These are phyloP conservation scores for Cheilosia variabilis DNA, from an alignment of 2,888 invertebrate genomes.

Conservation along the genomic window DNA sequence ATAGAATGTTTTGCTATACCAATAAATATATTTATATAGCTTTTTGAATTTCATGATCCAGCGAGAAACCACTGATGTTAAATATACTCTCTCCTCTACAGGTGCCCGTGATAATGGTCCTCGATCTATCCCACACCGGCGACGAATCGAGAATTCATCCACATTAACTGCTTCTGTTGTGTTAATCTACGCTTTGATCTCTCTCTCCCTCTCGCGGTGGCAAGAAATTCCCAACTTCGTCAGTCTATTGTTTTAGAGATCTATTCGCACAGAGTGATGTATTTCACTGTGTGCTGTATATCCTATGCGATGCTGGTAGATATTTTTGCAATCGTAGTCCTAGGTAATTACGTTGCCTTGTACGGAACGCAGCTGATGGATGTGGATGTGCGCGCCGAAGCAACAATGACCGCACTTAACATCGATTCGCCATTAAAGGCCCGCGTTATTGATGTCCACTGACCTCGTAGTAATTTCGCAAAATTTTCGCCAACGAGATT, in stretches of 20 bases:
- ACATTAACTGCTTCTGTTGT: slow-evolving; percentile 69
- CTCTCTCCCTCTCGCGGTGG: slow-evolving; percentile 14
- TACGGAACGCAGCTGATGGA: slow-evolving; percentile 72
- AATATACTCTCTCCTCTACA: slow-evolving; percentile 37
- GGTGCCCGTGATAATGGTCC: slow-evolving; percentile 40
- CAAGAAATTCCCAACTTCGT: slow-evolving; percentile 52
- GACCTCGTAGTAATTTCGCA: slow-evolving; percentile 71
- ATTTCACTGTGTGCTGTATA: slow-evolving; percentile 44
- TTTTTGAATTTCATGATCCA: slow-evolving; percentile 13
- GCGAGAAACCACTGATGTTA: slow-evolving; percentile 45
- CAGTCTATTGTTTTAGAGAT: slow-evolving; percentile 66
- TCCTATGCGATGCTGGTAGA: slow-evolving; percentile 15
- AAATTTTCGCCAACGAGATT: slow-evolving; percentile 65
- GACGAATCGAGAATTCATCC: slow-evolving; percentile 52
- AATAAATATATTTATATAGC: not conserved
- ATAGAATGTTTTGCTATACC: not conserved
- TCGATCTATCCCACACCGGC: slow-evolving; percentile 20
- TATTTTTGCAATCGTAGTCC: slow-evolving; percentile 72
- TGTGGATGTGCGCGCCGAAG: slow-evolving; percentile 55
- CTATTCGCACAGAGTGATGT: slow-evolving; percentile 53
- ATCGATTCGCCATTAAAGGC: slow-evolving; percentile 72
- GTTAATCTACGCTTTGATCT: slow-evolving; percentile 65
- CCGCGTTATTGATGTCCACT: slow-evolving; percentile 73
- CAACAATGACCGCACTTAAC: slow-evolving; percentile 59
- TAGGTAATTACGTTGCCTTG: slow-evolving; percentile 74